Base-by-base conservation (phyloP, 2,113 vertebrate species). In the Archilochus colubris region DNA sequence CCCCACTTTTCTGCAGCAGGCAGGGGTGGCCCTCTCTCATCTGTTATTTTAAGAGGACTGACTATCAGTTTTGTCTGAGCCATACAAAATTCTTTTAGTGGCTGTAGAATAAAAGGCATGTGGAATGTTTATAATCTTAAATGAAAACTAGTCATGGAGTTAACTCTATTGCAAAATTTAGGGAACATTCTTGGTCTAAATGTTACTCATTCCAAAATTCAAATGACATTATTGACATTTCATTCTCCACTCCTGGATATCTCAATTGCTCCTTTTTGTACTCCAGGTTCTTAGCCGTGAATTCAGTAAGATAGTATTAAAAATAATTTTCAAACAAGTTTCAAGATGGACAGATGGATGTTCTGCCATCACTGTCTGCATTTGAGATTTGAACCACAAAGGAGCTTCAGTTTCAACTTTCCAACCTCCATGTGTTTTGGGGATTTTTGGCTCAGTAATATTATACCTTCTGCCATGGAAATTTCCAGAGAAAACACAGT, bases 1-100 rank as follows among this genome's bases (percentile, higher is more conserved):
- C 92, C 23, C 27, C 14, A 20, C 63, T 91, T 70, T 73, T 38
- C 91, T 63, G 53, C 4, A 0, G 57, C 64, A 74, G 53, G 40
- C 79, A 91, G 44, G 48, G 27, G 27, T 61, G 76, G 88, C 55
- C 61, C 27, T 55, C 44, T 25, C 85, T 88, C 84, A 92, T 86
- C 93, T 95, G 85, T 88, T 89, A 38, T 94, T 95, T 91, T 55
- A 91, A 89, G 36, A 89, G 33, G 20, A 38, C 5, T 79, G 88
- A 62, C 59, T 83, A 73, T 67, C 79, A 90, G 3, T 68, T 87
- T 89, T 93, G 59, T 19, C 55, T 90, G 75, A 91, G 72, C 30
- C 2, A 0, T 40, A 64, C 23, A 91, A 82, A 86, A 88, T 30
- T 30, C 55, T 53, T 57, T 25, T 75, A 64, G 23, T 95, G 44